phyloP scores from a whole-genome alignment of 2,888 invertebrate species.

The Vandiemenella viatica region DNA sequence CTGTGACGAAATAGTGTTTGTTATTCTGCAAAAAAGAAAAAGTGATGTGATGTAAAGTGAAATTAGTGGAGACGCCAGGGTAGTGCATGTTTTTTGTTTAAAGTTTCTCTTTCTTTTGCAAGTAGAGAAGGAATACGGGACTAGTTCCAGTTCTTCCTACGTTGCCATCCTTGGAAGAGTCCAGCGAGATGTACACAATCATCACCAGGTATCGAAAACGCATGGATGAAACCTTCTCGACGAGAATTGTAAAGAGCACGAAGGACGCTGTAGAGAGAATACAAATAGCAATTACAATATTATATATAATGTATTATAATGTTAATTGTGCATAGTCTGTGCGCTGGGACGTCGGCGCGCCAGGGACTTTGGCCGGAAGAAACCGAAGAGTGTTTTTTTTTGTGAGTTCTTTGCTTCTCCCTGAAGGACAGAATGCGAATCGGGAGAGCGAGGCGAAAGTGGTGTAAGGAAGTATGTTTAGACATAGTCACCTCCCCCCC shows the following conservation, averaged over 20 bases:
- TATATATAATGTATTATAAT: constrained; percentile 17
- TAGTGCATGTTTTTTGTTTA: constrained; percentile 15
- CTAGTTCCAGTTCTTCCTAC: too few species aligned
- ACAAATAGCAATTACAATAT: constrained; percentile 16
- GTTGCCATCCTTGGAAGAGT: too few species aligned
- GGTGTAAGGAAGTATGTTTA: constrained; percentile 1
- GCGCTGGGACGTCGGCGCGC: neutral
- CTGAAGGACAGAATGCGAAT: neutral
- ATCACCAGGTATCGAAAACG: too few species aligned
- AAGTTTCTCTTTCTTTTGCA: too few species aligned
- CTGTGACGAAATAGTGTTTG: constrained; percentile 6
- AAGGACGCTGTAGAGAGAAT: constrained; percentile 12
- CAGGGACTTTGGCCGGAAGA: neutral
- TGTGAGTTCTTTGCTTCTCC: constrained; percentile 3
- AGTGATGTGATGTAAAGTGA: constrained; percentile 1
- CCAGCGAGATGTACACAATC: too few species aligned
- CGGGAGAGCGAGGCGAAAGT: neutral
- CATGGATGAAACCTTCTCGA: too few species aligned
- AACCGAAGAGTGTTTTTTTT: neutral
- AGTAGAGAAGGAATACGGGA: constrained; percentile 3
- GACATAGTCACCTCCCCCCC: constrained; percentile 2
- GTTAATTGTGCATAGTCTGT: constrained; percentile 12
- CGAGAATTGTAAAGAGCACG: constrained; percentile 4
- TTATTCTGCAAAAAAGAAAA: constrained; percentile 5
- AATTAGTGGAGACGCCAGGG: constrained; percentile 11